Base-by-base conservation (phyloP, 2,113 vertebrate species). In the Hassar affinis region DNA sequence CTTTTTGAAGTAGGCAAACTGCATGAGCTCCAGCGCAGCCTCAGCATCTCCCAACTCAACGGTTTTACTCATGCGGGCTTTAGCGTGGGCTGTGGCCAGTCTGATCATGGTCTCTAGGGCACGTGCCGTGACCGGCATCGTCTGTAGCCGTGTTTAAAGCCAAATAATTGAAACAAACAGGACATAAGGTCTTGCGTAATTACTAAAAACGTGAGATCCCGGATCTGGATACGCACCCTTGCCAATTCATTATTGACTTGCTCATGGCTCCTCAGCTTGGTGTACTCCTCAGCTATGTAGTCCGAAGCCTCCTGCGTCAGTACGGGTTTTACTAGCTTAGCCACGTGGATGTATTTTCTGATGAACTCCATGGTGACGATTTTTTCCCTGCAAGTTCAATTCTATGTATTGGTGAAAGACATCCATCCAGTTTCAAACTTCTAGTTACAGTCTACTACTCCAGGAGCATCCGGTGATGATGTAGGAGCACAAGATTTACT, bases 31-130 rank as follows among this genome's bases (percentile, higher is more conserved):
- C 80, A 89, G 56, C n/a, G 92, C 93, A 27, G 85, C 79, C 61
- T 93, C 90, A 83, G 90, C 89, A 88, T 94, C 92, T 9, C 87
- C 86, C 2, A 80, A 81, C 51, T 91, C 88, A 72, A 88, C 89
- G 52, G 82, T 87, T 90, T 92, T 85, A 35, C 90, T 93, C 91
- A 87, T 88, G 74, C 90, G 89, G 33, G 90, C 90, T 90, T 92
- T 90, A 72, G 94, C 90, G 66, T 91, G 88, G 45, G 92, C 88
- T 57, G 91, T 91, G 77, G 91, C 87, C 88, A 92, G 85, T 76
- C 91, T 89, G 88, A 92, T 93, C 91, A 90, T 90, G 7, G 90
- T 90, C 88, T 91, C 91, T 75, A 90, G 82, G 12, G 89, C 89
- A 84, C 91, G 88, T 57, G 88, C 90, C 22, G 93, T 90, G 77